A percentile compares a stretch with the other conserved stretches of the same genome.
Evolutionary conservation across 2,113 vertebrate genomes (phyloP).

Genomic region (Phalacrocorax aristotelis): DNA sequence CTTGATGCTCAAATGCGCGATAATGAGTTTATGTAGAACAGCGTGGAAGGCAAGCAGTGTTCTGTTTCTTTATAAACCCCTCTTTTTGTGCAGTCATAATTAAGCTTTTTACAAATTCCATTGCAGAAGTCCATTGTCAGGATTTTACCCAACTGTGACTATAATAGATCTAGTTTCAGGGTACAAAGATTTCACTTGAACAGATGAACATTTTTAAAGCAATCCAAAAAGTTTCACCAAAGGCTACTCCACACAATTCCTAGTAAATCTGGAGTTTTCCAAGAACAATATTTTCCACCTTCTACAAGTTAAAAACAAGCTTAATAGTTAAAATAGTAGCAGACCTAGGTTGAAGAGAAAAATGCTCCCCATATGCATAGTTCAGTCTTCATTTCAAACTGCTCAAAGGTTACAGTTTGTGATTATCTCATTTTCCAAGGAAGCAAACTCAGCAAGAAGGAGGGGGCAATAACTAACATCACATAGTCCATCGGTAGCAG

Average conservation of each 20-base stretch:
- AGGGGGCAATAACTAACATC: background rate
- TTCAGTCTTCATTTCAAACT: background rate
- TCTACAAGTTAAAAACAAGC: background rate
- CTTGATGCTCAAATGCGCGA: accelerated
- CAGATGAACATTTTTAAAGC: background rate
- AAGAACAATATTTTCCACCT: background rate
- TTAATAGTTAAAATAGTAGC: background rate
- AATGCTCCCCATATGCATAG: background rate
- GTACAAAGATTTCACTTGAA: background rate
- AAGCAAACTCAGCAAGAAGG: background rate
- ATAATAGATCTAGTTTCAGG: background rate
- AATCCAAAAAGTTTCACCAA: background rate
- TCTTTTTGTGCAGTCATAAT: background rate
- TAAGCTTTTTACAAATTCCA: background rate
- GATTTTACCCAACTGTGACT: background rate
- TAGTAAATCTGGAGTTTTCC: background rate
- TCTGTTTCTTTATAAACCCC: background rate
- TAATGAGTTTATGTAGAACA: background rate
- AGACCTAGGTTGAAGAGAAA: background rate
- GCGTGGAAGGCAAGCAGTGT: background rate
- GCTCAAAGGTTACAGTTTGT: background rate
- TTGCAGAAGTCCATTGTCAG: background rate
- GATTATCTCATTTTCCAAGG: background rate
- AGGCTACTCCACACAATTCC: background rate
- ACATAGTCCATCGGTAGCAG: background rate